Evolutionary conservation across 2,113 vertebrate genomes (phyloP).

Genomic region (Diadophis punctatus): DNA sequence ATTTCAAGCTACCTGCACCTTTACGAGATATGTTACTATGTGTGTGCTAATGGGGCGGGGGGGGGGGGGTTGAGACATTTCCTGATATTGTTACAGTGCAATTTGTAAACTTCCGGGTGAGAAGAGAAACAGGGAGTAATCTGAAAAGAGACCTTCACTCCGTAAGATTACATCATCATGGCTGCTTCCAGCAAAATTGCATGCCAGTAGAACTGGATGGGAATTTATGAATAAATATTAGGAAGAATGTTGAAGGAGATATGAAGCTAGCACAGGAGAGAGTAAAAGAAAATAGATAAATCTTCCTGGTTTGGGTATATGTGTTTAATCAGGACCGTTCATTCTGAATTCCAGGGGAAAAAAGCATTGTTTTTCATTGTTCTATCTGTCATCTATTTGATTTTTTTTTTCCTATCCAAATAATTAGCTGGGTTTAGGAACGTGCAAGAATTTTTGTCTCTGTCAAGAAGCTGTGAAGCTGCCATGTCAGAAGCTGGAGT

Average conservation of each 20-base stretch:
- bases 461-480: background rate
- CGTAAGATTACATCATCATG: background rate
- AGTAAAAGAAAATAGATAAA: background rate
- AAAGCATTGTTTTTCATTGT: too few species aligned
- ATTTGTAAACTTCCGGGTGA: background rate
- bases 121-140: background rate
- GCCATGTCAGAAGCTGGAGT: background rate
- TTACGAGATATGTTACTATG: background rate
- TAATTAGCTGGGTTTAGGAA: background rate
- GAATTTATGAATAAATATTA: background rate
- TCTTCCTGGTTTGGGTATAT: background rate
- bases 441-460: background rate
- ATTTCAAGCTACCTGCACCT: too few species aligned
- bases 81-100: background rate
- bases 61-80: background rate
- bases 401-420: background rate
- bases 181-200: background rate
- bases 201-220: background rate
- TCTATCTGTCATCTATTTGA: background rate
- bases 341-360: background rate
- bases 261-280: background rate
- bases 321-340: background rate
- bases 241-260: background rate
- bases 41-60: background rate
- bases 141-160: background rate